Percentiles rank a stretch among this genome's conserved stretches.
phyloP scores from a whole-genome alignment of 2,113 vertebrate genomes.

The Chascanopsetta lugubris region DNA sequence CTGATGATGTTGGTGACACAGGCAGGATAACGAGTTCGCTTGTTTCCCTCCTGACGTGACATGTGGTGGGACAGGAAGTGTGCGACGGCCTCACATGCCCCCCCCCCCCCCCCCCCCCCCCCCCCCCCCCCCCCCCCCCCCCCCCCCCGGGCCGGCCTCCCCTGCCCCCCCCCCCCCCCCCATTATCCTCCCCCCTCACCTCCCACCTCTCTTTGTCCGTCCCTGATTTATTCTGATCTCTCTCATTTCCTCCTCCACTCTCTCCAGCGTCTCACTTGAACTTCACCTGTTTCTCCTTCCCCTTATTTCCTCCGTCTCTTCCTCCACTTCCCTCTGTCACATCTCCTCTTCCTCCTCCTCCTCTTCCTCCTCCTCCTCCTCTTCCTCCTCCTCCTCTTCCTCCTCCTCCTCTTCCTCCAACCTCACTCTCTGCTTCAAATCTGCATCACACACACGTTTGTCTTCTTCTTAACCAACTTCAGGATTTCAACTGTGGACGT shows the following conservation, averaged over 20 bases:
- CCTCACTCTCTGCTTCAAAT: slow-evolving; percentile 22
- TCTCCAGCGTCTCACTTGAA: slow-evolving; percentile 37
- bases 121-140: slow-evolving; percentile 30
- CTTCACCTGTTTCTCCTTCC: slow-evolving; percentile 17
- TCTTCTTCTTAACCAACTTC: no score
- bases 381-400: slow-evolving; percentile 12
- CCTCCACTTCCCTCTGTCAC: slow-evolving; percentile 25
- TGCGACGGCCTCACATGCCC: slow-evolving; percentile 3
- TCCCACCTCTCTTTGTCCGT: slow-evolving; percentile 24
- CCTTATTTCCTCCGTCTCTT: slow-evolving; percentile 27
- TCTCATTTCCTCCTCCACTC: slow-evolving; percentile 26
- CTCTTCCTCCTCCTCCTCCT: no score
- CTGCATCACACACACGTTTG: no score
- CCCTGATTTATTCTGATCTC: slow-evolving; percentile 40
- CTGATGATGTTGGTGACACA: background rate
- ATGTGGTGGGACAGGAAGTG: background rate
- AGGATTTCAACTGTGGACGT: no score
- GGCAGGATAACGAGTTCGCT: slow-evolving; percentile 9
- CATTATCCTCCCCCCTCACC: slow-evolving; percentile 34
- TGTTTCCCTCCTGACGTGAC: background rate
- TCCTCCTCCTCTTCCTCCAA: slow-evolving; percentile 17
- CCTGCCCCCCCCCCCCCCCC: slow-evolving; percentile 31
- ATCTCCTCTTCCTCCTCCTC: slow-evolving; percentile 31
- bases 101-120: slow-evolving; percentile 28
- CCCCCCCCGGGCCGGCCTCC: no score